Base-by-base conservation (phyloP, 2,888 invertebrate species). In the Drosophila ustulata region DNA sequence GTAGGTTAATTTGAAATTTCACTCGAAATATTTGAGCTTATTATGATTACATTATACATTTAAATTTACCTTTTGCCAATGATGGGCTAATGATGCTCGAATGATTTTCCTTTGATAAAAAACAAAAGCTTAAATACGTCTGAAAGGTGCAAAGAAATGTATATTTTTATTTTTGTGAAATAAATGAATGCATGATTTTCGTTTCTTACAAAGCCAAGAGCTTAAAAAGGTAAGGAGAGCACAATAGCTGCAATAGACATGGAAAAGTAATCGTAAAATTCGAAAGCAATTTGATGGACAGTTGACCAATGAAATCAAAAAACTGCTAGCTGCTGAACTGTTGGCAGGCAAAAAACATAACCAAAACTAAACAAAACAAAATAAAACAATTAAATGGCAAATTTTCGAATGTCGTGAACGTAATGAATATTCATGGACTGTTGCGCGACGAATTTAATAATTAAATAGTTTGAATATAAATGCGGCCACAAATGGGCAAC, bases 341-440 rank as follows among this genome's bases (percentile, higher is more conserved):
- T 57, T 49, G 39, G 41, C 75, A 69, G 53, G 61, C 51, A 26
- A 23, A 52, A 34, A 23, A 18, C 18, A 18, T 18, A 58, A 46
- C 43, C 43, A 45, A 68, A 66, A 72, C 11, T 11, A 37, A 37
- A 25, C 28, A 25, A 53, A 46, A 49, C 49, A 45, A 68, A 66
- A 74, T 67, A 77, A 73, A 82, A 84, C 84, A 85, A 85, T 88
- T 82, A 80, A 80, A 82, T 68, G 71, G 39, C 65, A 80, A 66
- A 85, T 73, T 82, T 84, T 80, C 53, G 69, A 88, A 78, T 78
- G 86, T 85, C 86, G 76, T 71, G 61, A 75, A 59, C 41, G 50
- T 73, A 72, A 85, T 85, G 88, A 88, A 88, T 85, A 85, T 85
- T 85, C 80, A 85, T 80, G 74, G 80, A 75, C 53, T 56, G 51